Conservation (phyloP, 2,888 invertebrate species). For the Mycogona germanica region DNA sequence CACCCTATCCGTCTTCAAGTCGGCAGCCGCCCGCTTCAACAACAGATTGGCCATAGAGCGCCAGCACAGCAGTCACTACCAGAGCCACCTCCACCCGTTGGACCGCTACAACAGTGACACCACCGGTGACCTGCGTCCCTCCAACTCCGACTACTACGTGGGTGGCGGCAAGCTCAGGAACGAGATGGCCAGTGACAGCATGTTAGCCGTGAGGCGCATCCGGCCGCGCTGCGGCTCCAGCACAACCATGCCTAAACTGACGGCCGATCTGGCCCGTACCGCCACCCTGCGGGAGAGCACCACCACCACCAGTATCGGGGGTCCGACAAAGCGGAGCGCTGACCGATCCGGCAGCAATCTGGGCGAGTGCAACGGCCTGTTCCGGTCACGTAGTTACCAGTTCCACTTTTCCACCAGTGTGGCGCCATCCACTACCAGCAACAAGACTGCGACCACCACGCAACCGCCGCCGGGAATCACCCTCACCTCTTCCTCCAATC, state of each 20-base stretch:
- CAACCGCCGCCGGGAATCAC: not conserved
- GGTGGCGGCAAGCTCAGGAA: too few species aligned
- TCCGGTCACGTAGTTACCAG: slow-evolving; percentile 15
- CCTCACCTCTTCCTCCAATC: not conserved
- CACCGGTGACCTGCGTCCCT: not conserved
- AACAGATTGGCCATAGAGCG: not conserved
- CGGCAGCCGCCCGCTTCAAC: not conserved
- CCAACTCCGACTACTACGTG: slow-evolving; percentile 9
- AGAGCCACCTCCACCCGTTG: too few species aligned
- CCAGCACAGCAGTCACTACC: not conserved
- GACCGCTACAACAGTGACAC: not conserved
- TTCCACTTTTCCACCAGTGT: slow-evolving; percentile 13
- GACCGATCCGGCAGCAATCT: too few species aligned
- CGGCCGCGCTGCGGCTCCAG: slow-evolving; percentile 8
- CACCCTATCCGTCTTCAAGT: not conserved
- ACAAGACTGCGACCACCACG: not conserved
- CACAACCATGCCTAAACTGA: not conserved
- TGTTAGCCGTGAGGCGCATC: slow-evolving; percentile 6
- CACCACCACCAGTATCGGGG: too few species aligned
- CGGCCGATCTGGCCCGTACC: not conserved
- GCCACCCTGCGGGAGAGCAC: not conserved
- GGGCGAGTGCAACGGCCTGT: not conserved
- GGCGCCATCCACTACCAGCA: not conserved
- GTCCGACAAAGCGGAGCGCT: not conserved
- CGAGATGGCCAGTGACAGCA: slow-evolving; percentile 16